Percentiles rank a stretch among this genome's conserved stretches.
Evolutionary conservation across 1,140 invertebrate genomes (phyloP).

Genomic region (Lepidostoma basale): DNA sequence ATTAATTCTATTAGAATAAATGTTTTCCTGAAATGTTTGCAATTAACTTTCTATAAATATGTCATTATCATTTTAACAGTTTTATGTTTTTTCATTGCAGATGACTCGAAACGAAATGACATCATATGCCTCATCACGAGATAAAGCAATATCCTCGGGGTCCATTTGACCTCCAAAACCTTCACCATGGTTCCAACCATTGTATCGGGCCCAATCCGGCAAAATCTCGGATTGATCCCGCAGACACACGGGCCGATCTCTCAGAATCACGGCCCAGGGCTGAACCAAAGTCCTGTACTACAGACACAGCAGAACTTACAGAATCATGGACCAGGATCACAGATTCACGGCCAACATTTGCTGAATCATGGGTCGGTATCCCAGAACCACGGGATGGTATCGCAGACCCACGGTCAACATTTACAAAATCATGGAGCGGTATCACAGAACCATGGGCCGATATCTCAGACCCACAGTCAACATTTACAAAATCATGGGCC

Average conservation of each 20-base stretch:
- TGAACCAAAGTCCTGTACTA: neutral
- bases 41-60: no score
- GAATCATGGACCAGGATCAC: neutral
- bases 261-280: no score
- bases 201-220: conserved; percentile 1
- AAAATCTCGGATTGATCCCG: neutral
- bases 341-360: neutral
- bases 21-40: no score
- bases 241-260: no score
- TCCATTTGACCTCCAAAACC: conserved; percentile 4
- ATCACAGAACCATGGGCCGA: neutral
- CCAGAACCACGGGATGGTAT: neutral
- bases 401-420: neutral
- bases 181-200: conserved; percentile 16
- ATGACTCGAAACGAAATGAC: neutral
- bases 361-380: neutral
- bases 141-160: neutral
- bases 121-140: neutral
- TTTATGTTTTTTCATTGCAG: conserved; percentile 2
- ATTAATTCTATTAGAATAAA: no score
- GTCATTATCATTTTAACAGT: neutral
- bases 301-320: no score
- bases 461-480: neutral
- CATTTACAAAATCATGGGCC: neutral
- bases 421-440: neutral